Conservation (phyloP, 2,113 vertebrate genomes). For the Hydrochoerus hydrochaeris region DNA sequence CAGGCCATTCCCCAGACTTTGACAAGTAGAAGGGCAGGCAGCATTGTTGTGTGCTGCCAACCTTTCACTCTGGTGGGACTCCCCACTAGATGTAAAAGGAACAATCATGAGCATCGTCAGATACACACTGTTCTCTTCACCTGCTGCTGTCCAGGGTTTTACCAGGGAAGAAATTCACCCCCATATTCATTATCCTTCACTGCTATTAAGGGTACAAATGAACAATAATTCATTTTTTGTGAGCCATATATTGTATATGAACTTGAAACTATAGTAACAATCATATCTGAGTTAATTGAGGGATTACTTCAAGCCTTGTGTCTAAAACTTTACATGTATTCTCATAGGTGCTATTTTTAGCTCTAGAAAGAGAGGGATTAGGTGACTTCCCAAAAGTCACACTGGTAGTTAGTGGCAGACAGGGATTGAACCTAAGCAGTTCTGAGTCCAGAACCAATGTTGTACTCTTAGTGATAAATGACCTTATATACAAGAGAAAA, state of each 20-base stretch:
- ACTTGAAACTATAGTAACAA: slow-evolving; percentile 25
- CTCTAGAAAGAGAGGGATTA: slow-evolving; percentile 36
- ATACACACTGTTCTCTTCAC: not conserved
- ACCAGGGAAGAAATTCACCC: not conserved
- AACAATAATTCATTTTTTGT: slow-evolving; percentile 51
- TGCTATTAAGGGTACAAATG: slow-evolving; percentile 43
- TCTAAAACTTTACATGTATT: slow-evolving; percentile 36
- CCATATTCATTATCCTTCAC: not conserved
- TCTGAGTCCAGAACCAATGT: not conserved
- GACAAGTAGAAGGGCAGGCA: not conserved
- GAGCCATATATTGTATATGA: not conserved
- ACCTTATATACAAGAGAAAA: slow-evolving; percentile 27
- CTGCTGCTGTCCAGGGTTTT: not conserved
- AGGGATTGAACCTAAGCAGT: not conserved
- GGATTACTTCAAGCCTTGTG: not conserved
- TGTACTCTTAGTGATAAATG: slow-evolving; percentile 35
- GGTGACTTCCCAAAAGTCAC: not conserved
- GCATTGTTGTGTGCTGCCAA: not conserved
- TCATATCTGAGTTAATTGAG: slow-evolving; percentile 9
- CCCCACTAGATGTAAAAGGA: not conserved
- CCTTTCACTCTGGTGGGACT: slow-evolving; percentile 10
- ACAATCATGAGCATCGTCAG: not conserved
- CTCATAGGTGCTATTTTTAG: slow-evolving; percentile 22
- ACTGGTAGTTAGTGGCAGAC: not conserved
- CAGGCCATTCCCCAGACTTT: slow-evolving; percentile 20